phyloP scores from a whole-genome alignment of 2,888 invertebrate genomes.

The Nymphalis polychloros region DNA sequence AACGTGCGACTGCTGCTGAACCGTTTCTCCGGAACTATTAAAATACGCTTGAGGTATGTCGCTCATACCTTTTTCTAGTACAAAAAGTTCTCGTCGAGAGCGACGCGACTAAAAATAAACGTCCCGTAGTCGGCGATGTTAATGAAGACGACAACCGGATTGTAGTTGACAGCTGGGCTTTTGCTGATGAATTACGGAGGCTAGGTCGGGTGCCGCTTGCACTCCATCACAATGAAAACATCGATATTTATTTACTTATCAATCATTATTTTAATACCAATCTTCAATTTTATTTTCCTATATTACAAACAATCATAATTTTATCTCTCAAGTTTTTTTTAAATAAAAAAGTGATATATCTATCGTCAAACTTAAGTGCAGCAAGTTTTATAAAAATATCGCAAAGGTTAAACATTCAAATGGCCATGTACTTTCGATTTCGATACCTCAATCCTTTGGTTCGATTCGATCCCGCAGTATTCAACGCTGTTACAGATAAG shows the following conservation, averaged over 20 bases:
- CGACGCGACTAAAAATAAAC: conserved; percentile 60
- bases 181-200: conserved; percentile 31
- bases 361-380: no score
- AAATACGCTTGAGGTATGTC: conserved; percentile 61
- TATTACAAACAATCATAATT: background rate
- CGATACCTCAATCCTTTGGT: background rate
- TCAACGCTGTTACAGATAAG: background rate
- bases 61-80: conserved; percentile 41
- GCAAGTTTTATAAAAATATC: no score
- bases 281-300: background rate
- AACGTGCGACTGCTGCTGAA: conserved; percentile 57
- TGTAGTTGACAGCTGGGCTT: conserved; percentile 50
- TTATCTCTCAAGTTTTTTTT: no score
- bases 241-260: background rate
- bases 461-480: background rate
- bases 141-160: conserved; percentile 61
- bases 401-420: background rate
- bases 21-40: conserved; percentile 73
- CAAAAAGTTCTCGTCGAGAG: conserved; percentile 59
- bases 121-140: conserved; percentile 49
- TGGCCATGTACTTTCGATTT: background rate
- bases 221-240: conserved; percentile 18
- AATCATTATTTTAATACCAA: background rate
- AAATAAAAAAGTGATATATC: no score
- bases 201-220: conserved; percentile 11